Percentiles rank a stretch among this genome's conserved stretches.
Conservation (phyloP, 2,888 invertebrate genomes). For the Leptopilina myrica region DNA sequence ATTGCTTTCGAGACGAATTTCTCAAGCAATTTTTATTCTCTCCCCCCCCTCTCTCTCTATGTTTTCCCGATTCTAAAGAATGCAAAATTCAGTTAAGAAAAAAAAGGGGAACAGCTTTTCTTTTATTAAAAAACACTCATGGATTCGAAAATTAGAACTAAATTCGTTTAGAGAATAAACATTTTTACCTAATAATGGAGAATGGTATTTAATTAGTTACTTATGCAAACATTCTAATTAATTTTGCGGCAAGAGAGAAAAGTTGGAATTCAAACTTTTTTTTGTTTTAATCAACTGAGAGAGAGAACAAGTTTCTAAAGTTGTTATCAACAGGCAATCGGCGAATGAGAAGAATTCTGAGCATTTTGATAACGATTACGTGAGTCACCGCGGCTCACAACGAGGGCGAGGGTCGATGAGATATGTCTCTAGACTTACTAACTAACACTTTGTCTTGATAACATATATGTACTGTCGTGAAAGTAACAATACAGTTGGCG, state of each 20-base stretch:
- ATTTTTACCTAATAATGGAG: neutral
- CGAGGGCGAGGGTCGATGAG: slow-evolving; percentile 40
- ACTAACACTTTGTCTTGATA: slow-evolving; percentile 14
- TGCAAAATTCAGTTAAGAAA: neutral
- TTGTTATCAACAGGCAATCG: neutral
- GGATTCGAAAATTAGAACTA: too few relatives aligned
- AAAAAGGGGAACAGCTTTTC: neutral
- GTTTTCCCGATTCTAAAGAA: neutral
- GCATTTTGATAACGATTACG: slow-evolving; percentile 37
- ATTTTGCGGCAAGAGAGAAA: neutral
- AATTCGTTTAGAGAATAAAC: too few relatives aligned
- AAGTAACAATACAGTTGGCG: slow-evolving; percentile 28
- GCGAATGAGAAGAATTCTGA: slow-evolving; percentile 35
- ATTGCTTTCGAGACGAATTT: slow-evolving; percentile 30
- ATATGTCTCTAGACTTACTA: slow-evolving; percentile 33
- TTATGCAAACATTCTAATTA: slow-evolving; percentile 22
- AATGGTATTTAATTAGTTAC: neutral
- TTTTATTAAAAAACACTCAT: neutral
- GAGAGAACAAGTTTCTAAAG: neutral
- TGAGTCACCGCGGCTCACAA: slow-evolving; percentile 30
- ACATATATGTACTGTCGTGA: slow-evolving; percentile 34
- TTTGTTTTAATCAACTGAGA: neutral
- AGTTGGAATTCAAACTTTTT: neutral
- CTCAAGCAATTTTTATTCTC: neutral
- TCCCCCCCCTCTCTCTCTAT: neutral